Evolutionary conservation across 2,888 invertebrate species (phyloP).

Genomic region (Hyalella azteca): DNA sequence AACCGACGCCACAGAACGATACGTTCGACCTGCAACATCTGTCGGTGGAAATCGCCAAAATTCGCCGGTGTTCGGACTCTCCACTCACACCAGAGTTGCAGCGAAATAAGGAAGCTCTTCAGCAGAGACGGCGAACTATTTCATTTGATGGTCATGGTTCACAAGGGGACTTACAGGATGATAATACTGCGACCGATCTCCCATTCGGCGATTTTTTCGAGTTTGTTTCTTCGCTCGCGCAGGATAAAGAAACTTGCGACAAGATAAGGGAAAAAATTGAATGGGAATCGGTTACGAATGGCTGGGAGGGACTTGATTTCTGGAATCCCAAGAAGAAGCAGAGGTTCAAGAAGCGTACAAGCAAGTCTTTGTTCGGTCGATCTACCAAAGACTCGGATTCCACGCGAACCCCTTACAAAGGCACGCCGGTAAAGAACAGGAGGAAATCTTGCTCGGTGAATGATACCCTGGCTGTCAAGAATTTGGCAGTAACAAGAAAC

Average conservation of each 20-base stretch:
- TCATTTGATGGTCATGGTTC: not conserved
- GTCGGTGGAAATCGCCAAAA: not conserved
- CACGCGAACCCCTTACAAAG: not conserved
- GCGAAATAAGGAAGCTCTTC: not conserved
- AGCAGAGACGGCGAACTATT: not conserved
- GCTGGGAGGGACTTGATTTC: not conserved
- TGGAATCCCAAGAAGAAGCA: not conserved
- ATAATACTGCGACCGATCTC: not conserved
- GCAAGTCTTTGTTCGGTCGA: not conserved
- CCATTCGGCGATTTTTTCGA: not conserved
- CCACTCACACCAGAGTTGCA: not conserved
- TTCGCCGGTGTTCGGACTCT: not conserved
- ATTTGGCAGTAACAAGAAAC: not conserved
- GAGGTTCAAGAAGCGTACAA: constrained; percentile 2
- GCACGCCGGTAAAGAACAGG: not conserved
- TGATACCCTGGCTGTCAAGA: not conserved
- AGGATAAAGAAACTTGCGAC: not conserved
- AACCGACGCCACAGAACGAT: not conserved
- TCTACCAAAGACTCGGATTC: not conserved
- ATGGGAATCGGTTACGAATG: not conserved
- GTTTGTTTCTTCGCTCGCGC: not conserved
- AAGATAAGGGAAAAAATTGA: not conserved
- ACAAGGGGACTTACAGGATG: not conserved
- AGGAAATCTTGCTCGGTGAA: not conserved
- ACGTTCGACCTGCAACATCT: not conserved